Evolutionary conservation across 2,888 invertebrate species (phyloP), one percentile per base, ranked within the genome.

Genomic region (Xanthia icteritia): DNA sequence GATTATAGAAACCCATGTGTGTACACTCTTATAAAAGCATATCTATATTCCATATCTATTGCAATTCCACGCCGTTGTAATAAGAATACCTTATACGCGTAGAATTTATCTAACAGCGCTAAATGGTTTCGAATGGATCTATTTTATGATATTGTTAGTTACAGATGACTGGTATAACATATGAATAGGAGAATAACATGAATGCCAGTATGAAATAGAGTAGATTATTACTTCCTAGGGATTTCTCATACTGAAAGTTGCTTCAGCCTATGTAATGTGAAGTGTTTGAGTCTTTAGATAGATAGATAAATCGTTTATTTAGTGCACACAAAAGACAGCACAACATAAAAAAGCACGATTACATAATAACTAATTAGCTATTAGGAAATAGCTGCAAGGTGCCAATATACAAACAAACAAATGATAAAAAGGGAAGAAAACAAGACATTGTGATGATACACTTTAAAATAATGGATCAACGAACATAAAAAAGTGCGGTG

Each of bases 91-190:
- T 76, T 82, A 80, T 82, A 81, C 31, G 80, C 60, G 11, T 56
- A 71, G 54, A 68, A 82, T 84, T 84, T 82, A 82, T 82, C 76
- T 76, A 11, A 54, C 58, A 68, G 81, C 81, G 84, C 63, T 82
- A 82, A 82, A 82, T 68, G 82, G 70, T 82, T 71, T 74, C 65
- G 23, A 56, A 63, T 70, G 63, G 65, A 75, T 63, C 39, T 85
- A 82, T 72, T 82, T 86, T 76, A 73, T 69, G 65, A 58, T 68
- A 80, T 77, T 76, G 83, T 64, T 73, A 64, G 73, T 69, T 56
- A 56, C 20, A 64, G 36, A 60, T 68, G 81, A 68, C 81, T 48
- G 42, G 5, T 70, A 17, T 63, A 71, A 75, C 39, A 36, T 67
- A 67, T 51, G 68, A 13, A 73, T 70, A n/a, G 51, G 51, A 13